Base-by-base conservation (phyloP, 1,140 invertebrate species). In the Drosophila neocordata region DNA sequence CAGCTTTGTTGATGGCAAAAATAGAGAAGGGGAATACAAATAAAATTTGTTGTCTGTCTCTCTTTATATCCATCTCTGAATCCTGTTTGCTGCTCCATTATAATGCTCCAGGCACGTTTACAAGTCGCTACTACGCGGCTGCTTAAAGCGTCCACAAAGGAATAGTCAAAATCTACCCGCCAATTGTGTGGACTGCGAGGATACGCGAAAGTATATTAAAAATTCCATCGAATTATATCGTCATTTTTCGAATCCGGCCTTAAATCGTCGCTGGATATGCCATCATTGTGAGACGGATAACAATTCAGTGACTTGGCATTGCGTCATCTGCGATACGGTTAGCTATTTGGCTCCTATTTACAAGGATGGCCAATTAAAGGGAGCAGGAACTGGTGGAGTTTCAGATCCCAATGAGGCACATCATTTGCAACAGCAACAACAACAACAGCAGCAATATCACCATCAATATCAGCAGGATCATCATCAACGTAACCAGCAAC, bases 271-370 rank as follows among this genome's bases (percentile, higher is more conserved):
- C 9, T 91, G 90, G 90, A 84, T 85, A 18, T 91, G 91, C 44
- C 79, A 85, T 55, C 72, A 73, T 65, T 91, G 90, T 59, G 80
- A 81, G 20, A 74, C 89, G 24, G 82, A 82, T 56, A 91, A 91
- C 71, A 91, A 89, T 73, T 91, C 90, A 9, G 91, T 92, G 44
- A 92, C 91, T 62, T 92, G 91, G 88, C 91, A 92, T 48, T 92
- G 91, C 48, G 63, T 92, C 27, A 91, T 90, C 71, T 92, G 91
- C 57, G 91, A 92, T 66, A 89, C 77, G 11, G 91, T 92, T 9
- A 92, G 91, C 70, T 83, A 90, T 61, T 66, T 92, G 66, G 91
- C 91, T 13, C 91, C 91, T 56, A 90, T 92, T 34, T 92, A 92
- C 65, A 92, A 92, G 68, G 91, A 91, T 77, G 11, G 55, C 24